Conservation (phyloP, 2,888 invertebrate genomes). For the Pollenia labialis region DNA sequence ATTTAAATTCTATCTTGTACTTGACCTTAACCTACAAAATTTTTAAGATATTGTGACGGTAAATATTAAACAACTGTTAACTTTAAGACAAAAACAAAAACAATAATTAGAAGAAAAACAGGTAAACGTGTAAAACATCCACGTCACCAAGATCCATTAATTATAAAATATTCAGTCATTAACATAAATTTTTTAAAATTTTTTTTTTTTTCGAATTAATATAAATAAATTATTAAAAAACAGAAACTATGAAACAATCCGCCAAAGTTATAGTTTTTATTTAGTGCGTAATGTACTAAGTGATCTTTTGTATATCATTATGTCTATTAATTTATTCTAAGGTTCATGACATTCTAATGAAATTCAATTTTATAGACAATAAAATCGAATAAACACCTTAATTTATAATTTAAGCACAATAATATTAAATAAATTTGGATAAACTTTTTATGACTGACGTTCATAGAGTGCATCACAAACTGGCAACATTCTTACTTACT, state of each 20-base stretch:
- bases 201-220: neutral
- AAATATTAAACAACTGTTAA: neutral
- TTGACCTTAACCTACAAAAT: neutral
- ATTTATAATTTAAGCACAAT: neutral
- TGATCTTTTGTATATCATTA: too few species aligned
- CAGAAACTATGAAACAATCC: neutral
- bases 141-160: neutral
- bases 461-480: too few species aligned
- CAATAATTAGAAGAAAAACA: neutral
- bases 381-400: constrained; percentile 2
- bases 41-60: neutral
- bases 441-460: too few species aligned
- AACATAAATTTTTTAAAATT: constrained; percentile 15
- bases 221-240: neutral
- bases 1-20: neutral
- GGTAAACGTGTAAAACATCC: constrained; percentile 4
- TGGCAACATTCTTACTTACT: too few species aligned
- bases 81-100: neutral
- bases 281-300: neutral
- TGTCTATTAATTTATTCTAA: constrained; percentile 6
- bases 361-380: neutral
- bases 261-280: neutral
- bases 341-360: constrained; percentile 12
- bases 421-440: neutral
- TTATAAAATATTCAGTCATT: constrained; percentile 34